Base-by-base conservation (phyloP, 2,113 vertebrate genomes). In the Tragulus kanchil region DNA sequence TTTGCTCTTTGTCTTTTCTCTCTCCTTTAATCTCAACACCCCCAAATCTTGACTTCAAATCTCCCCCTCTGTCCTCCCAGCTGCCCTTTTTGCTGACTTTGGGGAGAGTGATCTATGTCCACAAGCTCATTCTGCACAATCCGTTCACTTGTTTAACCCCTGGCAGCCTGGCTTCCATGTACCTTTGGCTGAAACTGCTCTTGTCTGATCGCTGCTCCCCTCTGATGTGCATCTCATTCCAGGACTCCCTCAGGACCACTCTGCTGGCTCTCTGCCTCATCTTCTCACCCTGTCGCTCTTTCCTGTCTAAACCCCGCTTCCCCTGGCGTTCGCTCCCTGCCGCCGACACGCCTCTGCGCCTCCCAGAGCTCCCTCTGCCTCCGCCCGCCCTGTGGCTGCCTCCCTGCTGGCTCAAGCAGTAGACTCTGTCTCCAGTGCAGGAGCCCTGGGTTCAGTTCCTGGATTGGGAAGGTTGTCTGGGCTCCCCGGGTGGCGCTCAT, bases 1-100 rank as follows among this genome's bases (percentile, higher is more conserved):
- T 89, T 92, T 42, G 58, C 69, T 81, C 65, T 65, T 85, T 45
- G 42, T 36, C n/a, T 65, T 87, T 82, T 92, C 23, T 83, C n/a
- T 65, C 6, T 42, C 19, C 23, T 84, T 85, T 65, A 8, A 23
- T 83, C 78, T 52, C 64, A 83, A 31, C 4, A 19, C 13, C 5
- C 3, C 13, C 1, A 50, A 48, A 36, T 19, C 58, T 73, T 88
- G 64, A 84, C 85, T 52, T 56, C 26, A 78, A 48, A 73, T 77
- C 75, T 23, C 28, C 9, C 19, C 8, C 5, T 52, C n/a, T 71
- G 31, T 84, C 26, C 9, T 90, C 25, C 13, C 26, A 31, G 54
- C 9, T 25, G 36, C 78, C 78, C 7, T 6, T 95, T 86, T 93
- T 26, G 14, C 25, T 42, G 56, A 67, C 3, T 67, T 90, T 79